Conservation (phyloP, 2,113 vertebrate species). For the Nyctibius bracteatus region DNA sequence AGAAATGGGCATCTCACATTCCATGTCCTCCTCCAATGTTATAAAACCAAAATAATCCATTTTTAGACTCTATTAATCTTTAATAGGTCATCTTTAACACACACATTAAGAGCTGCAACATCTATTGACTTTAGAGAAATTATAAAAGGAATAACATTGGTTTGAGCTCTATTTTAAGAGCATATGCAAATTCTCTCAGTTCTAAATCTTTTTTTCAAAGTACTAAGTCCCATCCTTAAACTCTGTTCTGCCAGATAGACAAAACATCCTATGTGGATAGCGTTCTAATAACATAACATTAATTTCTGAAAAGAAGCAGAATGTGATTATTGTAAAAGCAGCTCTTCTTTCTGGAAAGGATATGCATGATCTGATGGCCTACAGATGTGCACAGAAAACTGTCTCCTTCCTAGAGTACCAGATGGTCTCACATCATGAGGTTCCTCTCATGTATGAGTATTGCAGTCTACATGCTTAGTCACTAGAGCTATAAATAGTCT, state of each 20-base stretch:
- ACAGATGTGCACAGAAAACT: conserved; percentile 22
- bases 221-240: not conserved
- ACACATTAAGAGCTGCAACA: not conserved
- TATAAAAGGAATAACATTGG: not conserved
- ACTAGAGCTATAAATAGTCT: conserved; percentile 46
- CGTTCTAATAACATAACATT: not conserved
- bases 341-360: not conserved
- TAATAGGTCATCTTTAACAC: not conserved
- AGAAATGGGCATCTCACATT: not conserved
- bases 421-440: not conserved
- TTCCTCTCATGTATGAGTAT: not conserved
- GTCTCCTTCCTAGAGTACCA: not conserved
- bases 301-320: not conserved
- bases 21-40: not conserved
- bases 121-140: not conserved
- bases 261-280: not conserved
- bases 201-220: not conserved
- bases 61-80: not conserved
- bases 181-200: not conserved
- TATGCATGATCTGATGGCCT: not conserved
- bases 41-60: rapidly evolving
- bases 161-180: not conserved
- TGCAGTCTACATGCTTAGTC: conserved; percentile 20
- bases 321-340: not conserved
- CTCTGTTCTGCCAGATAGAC: not conserved